Evolutionary conservation across 1,140 invertebrate species (phyloP).

Genomic region (Megalopta genalis): DNA sequence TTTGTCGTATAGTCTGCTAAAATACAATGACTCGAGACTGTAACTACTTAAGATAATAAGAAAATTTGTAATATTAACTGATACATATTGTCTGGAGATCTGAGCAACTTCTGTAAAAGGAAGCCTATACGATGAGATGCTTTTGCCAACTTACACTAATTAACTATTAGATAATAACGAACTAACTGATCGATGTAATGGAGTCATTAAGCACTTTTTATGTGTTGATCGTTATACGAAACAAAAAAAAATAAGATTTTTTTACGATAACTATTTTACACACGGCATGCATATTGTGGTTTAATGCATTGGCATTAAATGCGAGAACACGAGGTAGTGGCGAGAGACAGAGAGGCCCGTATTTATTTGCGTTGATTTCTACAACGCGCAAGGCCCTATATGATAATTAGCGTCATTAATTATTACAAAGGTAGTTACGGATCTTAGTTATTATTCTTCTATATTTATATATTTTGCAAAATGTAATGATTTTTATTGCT

Average conservation of each 20-base stretch:
- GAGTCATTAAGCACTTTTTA: slow-evolving; percentile 67
- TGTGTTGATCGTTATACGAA: slow-evolving; percentile 70
- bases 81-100: slow-evolving; percentile 63
- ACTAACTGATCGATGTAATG: slow-evolving; percentile 68
- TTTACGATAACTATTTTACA: slow-evolving; percentile 72
- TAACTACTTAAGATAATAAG: slow-evolving; percentile 66
- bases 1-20: slow-evolving; percentile 50
- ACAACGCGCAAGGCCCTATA: slow-evolving; percentile 59
- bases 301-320: slow-evolving; percentile 58
- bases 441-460: slow-evolving; percentile 77
- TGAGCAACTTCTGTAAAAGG: slow-evolving; percentile 48
- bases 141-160: slow-evolving; percentile 75
- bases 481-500: slow-evolving; percentile 73
- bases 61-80: slow-evolving; percentile 65
- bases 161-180: slow-evolving; percentile 67
- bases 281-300: slow-evolving; percentile 54
- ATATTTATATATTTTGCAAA: slow-evolving; percentile 78
- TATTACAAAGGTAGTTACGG: slow-evolving; percentile 67
- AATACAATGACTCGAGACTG: slow-evolving; percentile 67
- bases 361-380: slow-evolving; percentile 58
- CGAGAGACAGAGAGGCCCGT: slow-evolving; percentile 31
- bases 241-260: slow-evolving; percentile 52
- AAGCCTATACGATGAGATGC: slow-evolving; percentile 63
- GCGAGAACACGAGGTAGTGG: slow-evolving; percentile 34
- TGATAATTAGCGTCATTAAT: slow-evolving; percentile 63